These are phyloP conservation scores for Notiomystis cincta DNA, from an alignment of 2,113 vertebrate species.

Conservation along the genomic window DNA sequence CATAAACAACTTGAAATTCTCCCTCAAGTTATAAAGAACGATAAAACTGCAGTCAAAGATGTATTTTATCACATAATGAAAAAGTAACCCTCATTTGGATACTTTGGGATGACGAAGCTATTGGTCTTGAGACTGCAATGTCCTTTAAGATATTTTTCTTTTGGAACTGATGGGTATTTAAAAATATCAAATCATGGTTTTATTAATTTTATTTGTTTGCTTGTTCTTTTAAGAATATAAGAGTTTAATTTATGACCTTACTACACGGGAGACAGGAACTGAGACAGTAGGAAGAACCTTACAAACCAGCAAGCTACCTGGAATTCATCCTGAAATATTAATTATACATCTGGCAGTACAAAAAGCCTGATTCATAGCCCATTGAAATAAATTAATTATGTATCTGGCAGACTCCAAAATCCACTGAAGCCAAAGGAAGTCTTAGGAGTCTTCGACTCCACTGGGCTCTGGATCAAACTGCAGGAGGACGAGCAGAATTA, in stretches of 20 bases:
- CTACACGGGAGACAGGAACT: neutral
- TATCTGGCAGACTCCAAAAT: constrained; percentile 49
- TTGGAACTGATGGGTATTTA: neutral
- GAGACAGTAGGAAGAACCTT: constrained; percentile 23
- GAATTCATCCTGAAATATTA: constrained; percentile 63
- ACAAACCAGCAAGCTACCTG: constrained; percentile 54
- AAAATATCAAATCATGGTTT: fast-evolving
- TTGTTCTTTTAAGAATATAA: neutral
- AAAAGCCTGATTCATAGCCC: constrained; percentile 49
- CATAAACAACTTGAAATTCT: neutral
- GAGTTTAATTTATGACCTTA: constrained; percentile 35
- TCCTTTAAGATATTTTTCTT: neutral
- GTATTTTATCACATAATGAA: neutral
- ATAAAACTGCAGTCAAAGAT: neutral
- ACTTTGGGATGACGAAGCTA: neutral
- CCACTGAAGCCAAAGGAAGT: constrained; percentile 31
- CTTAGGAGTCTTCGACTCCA: constrained; percentile 28
- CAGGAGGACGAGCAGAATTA: neutral
- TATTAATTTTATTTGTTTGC: neutral
- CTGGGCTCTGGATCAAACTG: constrained; percentile 13
- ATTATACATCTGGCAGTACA: constrained; percentile 60
- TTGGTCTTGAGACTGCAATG: neutral
- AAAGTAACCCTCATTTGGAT: neutral
- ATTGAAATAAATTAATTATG: constrained; percentile 65
- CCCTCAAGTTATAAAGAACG: neutral